phyloP scores from a whole-genome alignment of 2,113 vertebrate species.

The Astatoreochromis straeleni region DNA sequence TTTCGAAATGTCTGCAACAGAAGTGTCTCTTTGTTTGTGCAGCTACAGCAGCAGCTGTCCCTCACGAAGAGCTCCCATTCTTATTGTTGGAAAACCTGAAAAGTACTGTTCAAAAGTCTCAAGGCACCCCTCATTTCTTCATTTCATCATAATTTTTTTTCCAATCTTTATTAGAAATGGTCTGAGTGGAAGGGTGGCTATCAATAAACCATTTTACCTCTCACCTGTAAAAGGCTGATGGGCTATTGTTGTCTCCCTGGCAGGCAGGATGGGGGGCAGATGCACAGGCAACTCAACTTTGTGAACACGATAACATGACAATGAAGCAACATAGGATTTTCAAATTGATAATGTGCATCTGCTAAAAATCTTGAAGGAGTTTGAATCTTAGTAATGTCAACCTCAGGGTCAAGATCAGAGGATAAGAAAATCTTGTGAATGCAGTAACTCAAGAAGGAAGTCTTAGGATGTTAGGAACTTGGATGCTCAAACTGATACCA shows the following conservation, averaged over 20 bases:
- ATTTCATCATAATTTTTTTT: not conserved
- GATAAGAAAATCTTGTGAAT: not conserved
- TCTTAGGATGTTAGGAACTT: not conserved
- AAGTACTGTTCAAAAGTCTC: not conserved
- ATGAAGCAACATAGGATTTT: not conserved
- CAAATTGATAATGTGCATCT: not conserved
- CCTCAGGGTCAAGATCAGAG: not conserved
- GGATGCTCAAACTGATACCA: not conserved
- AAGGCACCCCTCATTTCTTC: not conserved
- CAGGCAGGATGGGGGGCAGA: not conserved
- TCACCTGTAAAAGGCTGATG: not conserved
- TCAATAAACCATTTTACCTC: not conserved
- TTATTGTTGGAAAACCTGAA: not conserved
- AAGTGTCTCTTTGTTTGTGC: not conserved
- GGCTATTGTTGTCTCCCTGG: not conserved
- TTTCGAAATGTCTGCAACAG: not conserved
- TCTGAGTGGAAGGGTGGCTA: not conserved
- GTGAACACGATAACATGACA: not conserved
- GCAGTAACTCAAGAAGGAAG: not conserved
- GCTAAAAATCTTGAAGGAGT: not conserved
- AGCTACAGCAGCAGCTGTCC: not conserved
- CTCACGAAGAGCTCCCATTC: rapidly evolving
- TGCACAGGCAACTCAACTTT: not conserved
- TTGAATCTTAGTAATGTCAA: not conserved
- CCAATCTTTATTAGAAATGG: not conserved